A percentile compares a stretch with the other conserved stretches of the same genome.
These are phyloP conservation scores for Beroe ovata DNA, from an alignment of 37 sponge, comb jelly and placozoan genomes.

Conservation along the genomic window DNA sequence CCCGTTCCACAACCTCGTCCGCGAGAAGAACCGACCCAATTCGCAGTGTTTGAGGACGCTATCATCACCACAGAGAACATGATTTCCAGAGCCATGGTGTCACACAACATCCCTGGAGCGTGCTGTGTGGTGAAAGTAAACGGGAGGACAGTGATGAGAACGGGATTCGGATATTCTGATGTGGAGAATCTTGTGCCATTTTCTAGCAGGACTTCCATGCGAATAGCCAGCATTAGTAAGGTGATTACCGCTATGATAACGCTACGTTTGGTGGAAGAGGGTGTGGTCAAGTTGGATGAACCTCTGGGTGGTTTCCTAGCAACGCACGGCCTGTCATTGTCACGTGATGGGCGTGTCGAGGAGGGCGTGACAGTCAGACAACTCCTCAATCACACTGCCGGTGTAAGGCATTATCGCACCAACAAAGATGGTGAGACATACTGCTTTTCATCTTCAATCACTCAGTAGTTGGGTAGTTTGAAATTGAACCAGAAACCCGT, in stretches of 20 bases:
- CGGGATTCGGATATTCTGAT: constrained; percentile 78
- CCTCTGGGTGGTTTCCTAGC: constrained; percentile 72
- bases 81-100: constrained; percentile 67
- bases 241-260: constrained; percentile 78
- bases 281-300: constrained; percentile 80
- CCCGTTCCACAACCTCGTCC: not conserved
- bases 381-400: constrained; percentile 78
- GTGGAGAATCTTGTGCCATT: constrained; percentile 81
- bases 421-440: constrained; percentile 16
- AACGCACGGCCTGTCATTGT: not conserved
- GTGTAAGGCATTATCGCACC: constrained; percentile 78
- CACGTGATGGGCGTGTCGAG: constrained; percentile 57
- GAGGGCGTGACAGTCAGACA: constrained; percentile 77
- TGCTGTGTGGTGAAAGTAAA: constrained; percentile 73
- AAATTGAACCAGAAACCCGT: no score
- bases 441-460: no score
- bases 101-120: constrained; percentile 76
- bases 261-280: constrained; percentile 75
- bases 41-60: not conserved
- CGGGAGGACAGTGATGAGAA: constrained; percentile 74
- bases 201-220: constrained; percentile 74
- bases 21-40: not conserved
- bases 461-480: no score
- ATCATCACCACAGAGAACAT: not conserved
- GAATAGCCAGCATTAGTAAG: constrained; percentile 93